phyloP scores from a whole-genome alignment of 1,140 invertebrate genomes.

The Caerostris darwini region DNA sequence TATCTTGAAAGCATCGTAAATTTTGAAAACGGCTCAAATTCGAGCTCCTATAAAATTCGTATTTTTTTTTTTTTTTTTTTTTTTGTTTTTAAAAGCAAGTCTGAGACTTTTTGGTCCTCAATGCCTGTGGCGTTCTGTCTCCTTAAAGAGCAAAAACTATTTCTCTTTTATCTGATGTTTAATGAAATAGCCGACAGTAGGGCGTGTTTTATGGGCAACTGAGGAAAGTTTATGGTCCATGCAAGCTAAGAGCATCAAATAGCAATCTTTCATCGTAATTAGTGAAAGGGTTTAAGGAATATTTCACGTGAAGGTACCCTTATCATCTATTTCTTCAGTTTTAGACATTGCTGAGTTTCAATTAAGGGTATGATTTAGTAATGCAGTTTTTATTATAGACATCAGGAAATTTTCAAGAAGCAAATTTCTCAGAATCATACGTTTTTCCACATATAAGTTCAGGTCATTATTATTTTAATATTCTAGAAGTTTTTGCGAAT shows the following conservation, averaged over 20 bases:
- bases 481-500: too few species aligned
- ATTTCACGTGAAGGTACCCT: not conserved
- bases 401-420: too few species aligned
- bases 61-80: not conserved
- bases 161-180: conserved; percentile 19
- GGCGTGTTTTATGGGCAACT: not conserved
- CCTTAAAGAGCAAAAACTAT: conserved; percentile 17
- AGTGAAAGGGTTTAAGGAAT: not conserved
- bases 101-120: not conserved
- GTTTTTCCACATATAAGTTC: too few species aligned
- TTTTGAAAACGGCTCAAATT: conserved; percentile 58
- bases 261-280: not conserved
- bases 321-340: not conserved
- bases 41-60: conserved; percentile 36
- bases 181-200: conserved; percentile 18
- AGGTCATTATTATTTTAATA: too few species aligned
- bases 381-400: too few species aligned
- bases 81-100: not conserved
- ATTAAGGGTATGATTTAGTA: too few species aligned
- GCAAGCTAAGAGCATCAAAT: not conserved
- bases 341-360: too few species aligned
- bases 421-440: too few species aligned
- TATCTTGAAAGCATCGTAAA: conserved; percentile 58
- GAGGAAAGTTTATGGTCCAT: not conserved
- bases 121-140: conserved; percentile 7